Evolutionary conservation across 2,888 invertebrate genomes (phyloP).

Genomic region (Apotomis capreana): DNA sequence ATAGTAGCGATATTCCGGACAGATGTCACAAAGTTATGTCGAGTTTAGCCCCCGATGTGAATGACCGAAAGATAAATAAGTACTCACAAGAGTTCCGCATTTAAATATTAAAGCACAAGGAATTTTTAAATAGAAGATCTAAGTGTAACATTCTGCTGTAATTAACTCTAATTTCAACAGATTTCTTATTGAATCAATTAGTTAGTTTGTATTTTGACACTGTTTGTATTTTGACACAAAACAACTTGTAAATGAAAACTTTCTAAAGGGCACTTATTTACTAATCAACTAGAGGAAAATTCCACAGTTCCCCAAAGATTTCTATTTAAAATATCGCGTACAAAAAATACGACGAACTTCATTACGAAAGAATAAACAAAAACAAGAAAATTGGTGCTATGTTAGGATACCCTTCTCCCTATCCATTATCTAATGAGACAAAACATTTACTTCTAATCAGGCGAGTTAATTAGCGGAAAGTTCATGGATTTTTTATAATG

Average conservation of each 20-base stretch:
- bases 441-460: slow-evolving; percentile 43
- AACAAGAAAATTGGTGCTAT: neutral
- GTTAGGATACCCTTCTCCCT: neutral
- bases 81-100: too few relatives aligned
- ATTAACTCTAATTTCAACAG: too few relatives aligned
- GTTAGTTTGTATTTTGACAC: too few relatives aligned
- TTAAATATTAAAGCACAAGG: too few relatives aligned
- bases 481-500: slow-evolving; percentile 43
- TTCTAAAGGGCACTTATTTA: neutral
- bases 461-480: slow-evolving; percentile 59
- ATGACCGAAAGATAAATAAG: too few relatives aligned
- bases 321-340: neutral
- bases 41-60: too few relatives aligned
- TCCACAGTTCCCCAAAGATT: neutral
- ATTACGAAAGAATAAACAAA: neutral
- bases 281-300: neutral
- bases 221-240: too few relatives aligned
- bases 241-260: neutral
- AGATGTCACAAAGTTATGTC: too few relatives aligned
- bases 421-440: slow-evolving; percentile 27
- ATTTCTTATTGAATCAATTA: too few relatives aligned
- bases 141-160: too few relatives aligned
- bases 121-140: too few relatives aligned
- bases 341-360: slow-evolving; percentile 37
- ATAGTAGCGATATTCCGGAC: too few relatives aligned